These are phyloP conservation scores for Caenorhabditis becei DNA, from an alignment of 2,888 invertebrate genomes.

Conservation along the genomic window DNA sequence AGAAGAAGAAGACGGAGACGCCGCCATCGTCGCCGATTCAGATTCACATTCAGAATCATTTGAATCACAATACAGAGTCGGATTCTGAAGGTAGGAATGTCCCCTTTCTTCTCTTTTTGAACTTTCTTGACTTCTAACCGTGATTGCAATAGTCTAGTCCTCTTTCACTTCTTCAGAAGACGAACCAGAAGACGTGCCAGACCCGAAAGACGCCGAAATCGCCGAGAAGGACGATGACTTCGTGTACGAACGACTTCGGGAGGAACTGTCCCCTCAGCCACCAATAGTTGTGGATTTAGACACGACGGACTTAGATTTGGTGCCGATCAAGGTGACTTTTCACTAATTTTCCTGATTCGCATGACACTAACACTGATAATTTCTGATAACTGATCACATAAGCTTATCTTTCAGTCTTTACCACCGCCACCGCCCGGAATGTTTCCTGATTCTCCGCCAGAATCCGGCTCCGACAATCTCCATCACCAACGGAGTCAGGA, in stretches of 20 bases:
- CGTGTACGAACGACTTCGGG: slow-evolving; percentile 77
- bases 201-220: slow-evolving; percentile 58
- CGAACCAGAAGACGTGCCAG: slow-evolving; percentile 54
- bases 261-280: slow-evolving; percentile 75
- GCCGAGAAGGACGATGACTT: slow-evolving; percentile 62
- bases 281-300: slow-evolving; percentile 65
- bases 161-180: slow-evolving; percentile 57
- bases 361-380: slow-evolving; percentile 16
- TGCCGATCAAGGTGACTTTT: slow-evolving; percentile 54
- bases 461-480: slow-evolving; percentile 45
- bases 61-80: slow-evolving; percentile 43
- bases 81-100: slow-evolving; percentile 58
- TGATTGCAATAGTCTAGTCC: slow-evolving; percentile 10
- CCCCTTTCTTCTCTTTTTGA: background rate
- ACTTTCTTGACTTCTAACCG: slow-evolving; percentile 23
- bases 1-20: slow-evolving; percentile 50
- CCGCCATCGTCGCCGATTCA: slow-evolving; percentile 59
- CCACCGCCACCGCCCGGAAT: slow-evolving; percentile 60
- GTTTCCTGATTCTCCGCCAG: slow-evolving; percentile 63
- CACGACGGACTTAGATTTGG: slow-evolving; percentile 60
- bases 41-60: slow-evolving; percentile 43
- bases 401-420: slow-evolving; percentile 52
- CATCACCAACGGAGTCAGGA: slow-evolving; percentile 55
- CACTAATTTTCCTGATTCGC: slow-evolving; percentile 26
- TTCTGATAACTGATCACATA: too few species aligned